Evolutionary conservation across 2,797 vertebrate genomes (phyloP).

Genomic region (Geotrypetes seraphini): DNA sequence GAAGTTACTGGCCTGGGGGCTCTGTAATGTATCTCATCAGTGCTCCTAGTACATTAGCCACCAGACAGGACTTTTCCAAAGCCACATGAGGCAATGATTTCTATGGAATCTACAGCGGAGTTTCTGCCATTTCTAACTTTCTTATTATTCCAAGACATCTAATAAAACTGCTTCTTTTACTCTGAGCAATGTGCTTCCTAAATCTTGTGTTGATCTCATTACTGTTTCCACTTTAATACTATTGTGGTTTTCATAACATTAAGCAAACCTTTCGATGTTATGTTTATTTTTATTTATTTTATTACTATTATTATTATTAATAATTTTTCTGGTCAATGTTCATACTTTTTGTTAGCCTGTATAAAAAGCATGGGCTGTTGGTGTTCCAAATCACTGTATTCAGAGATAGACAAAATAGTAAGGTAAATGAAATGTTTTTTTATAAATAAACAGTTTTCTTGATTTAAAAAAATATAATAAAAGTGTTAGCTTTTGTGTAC

Average conservation of each 20-base stretch:
- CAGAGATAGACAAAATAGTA: slow-evolving; percentile 33
- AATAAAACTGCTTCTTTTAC: slow-evolving; percentile 36
- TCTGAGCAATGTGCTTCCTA: slow-evolving; percentile 43
- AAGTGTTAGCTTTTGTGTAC: slow-evolving; percentile 37
- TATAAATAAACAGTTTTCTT: slow-evolving; percentile 39
- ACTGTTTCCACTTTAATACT: slow-evolving; percentile 35
- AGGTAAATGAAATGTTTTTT: slow-evolving; percentile 41
- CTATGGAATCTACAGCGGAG: slow-evolving; percentile 68
- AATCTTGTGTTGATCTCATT: slow-evolving; percentile 41
- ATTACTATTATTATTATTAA: slow-evolving; percentile 12
- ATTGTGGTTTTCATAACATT: slow-evolving; percentile 35
- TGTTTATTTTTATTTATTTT: slow-evolving; percentile 20
- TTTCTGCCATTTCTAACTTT: slow-evolving; percentile 52
- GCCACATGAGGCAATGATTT: slow-evolving; percentile 67
- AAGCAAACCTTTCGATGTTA: too few relatives aligned
- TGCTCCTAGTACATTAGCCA: slow-evolving; percentile 55
- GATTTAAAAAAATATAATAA: slow-evolving; percentile 9
- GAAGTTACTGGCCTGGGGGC: slow-evolving; percentile 73
- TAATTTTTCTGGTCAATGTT: slow-evolving; percentile 28
- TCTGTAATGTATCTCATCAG: slow-evolving; percentile 68
- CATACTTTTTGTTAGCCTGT: slow-evolving; percentile 43
- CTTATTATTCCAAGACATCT: slow-evolving; percentile 40
- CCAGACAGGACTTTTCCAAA: slow-evolving; percentile 74
- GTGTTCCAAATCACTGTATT: slow-evolving; percentile 37
- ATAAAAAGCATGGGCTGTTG: slow-evolving; percentile 36